These are phyloP conservation scores for Saturnia japonica DNA, from an alignment of 2,888 invertebrate genomes.

Conservation along the genomic window DNA sequence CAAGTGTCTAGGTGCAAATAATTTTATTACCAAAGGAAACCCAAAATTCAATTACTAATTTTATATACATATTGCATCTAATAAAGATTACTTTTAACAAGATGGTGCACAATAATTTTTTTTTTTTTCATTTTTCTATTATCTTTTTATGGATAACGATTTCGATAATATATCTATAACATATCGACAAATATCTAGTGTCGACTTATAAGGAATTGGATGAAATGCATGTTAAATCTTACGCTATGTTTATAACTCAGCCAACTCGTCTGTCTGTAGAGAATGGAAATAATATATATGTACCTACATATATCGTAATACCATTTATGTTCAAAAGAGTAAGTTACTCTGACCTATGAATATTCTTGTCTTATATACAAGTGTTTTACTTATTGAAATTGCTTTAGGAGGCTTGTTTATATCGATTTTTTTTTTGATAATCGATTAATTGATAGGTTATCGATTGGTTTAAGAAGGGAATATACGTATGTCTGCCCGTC, in stretches of 20 bases:
- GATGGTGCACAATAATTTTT: conserved; percentile 47
- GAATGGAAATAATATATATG: neutral
- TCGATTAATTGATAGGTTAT: too few relatives aligned
- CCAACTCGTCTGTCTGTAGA: neutral
- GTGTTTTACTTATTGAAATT: neutral
- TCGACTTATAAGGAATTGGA: too few relatives aligned
- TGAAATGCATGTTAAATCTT: too few relatives aligned
- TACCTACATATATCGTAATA: too few relatives aligned
- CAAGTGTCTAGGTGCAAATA: neutral
- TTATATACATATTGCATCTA: neutral
- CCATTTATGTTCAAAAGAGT: too few relatives aligned
- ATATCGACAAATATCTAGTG: too few relatives aligned
- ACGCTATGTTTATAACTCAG: neutral
- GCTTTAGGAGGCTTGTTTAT: neutral
- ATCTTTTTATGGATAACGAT: neutral
- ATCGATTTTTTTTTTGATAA: too few relatives aligned
- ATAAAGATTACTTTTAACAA: conserved; percentile 31
- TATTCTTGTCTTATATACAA: too few relatives aligned
- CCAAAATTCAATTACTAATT: neutral
- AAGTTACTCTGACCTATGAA: neutral
- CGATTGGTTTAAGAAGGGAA: too few relatives aligned
- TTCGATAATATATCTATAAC: too few relatives aligned
- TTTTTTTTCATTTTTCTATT: conserved; percentile 13
- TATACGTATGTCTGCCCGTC: too few relatives aligned
- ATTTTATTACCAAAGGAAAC: neutral